Conservation (phyloP, 2,888 invertebrate genomes). For the Drosophila hamatofila region DNA sequence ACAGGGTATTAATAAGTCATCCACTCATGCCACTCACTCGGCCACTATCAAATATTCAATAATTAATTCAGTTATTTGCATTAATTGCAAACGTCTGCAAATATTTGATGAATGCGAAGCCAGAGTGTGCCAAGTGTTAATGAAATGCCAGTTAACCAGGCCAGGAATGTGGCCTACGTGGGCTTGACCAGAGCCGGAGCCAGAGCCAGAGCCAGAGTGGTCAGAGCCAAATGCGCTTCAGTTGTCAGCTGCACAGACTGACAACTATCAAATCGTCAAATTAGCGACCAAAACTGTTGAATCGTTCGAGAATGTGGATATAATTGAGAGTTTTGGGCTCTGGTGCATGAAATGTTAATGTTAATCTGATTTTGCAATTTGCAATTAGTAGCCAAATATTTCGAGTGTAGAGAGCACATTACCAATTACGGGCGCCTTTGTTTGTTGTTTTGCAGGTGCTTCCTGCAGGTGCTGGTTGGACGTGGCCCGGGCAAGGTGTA, state of each 20-base stretch:
- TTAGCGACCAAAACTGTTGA: conserved; percentile 7
- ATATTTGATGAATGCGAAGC: conserved; percentile 38
- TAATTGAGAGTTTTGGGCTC: background rate
- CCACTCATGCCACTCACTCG: background rate
- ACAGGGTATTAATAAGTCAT: background rate
- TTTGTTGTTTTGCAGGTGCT: background rate
- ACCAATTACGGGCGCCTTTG: conserved; percentile 35
- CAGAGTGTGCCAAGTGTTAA: conserved; percentile 40
- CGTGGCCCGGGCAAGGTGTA: background rate
- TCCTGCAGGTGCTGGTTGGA: background rate
- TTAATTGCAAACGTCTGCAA: conserved; percentile 38
- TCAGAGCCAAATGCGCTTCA: conserved; percentile 1
- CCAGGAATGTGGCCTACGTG: background rate
- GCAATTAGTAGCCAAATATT: conserved; percentile 52
- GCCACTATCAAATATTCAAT: conserved; percentile 26
- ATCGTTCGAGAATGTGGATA: conserved; percentile 3
- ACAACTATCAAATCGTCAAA: background rate
- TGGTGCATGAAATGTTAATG: conserved; percentile 35
- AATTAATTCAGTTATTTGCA: conserved; percentile 41
- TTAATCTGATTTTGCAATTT: conserved; percentile 52
- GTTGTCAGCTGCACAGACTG: background rate
- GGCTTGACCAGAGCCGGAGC: background rate
- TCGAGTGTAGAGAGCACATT: conserved; percentile 7
- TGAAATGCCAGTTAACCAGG: conserved; percentile 19
- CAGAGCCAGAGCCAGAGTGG: too few species aligned